These are phyloP conservation scores for Diacarnus erythraeanus DNA, from an alignment of 37 sponge, comb jelly and placozoan genomes.

Conservation along the genomic window DNA sequence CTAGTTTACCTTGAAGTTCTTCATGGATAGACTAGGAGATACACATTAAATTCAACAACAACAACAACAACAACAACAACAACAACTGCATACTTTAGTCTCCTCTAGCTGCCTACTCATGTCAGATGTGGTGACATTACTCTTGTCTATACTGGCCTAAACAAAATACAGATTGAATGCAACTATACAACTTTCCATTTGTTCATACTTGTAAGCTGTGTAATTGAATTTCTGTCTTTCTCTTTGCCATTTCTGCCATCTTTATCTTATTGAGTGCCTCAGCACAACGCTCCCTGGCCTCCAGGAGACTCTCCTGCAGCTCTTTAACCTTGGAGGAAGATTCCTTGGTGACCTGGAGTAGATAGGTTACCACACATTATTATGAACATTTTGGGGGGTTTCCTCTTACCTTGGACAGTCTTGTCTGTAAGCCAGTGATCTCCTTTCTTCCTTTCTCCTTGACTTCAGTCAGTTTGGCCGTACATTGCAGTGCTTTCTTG, in stretches of 20 bases:
- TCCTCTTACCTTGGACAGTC: slow-evolving; percentile 33
- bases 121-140: not conserved
- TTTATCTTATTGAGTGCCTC: slow-evolving; percentile 22
- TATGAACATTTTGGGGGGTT: not conserved
- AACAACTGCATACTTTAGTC: not conserved
- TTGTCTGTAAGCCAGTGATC: slow-evolving; percentile 32
- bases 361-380: not conserved
- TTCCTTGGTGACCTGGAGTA: slow-evolving; percentile 48
- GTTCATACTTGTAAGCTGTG: slow-evolving; percentile 23
- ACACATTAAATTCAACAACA: not conserved
- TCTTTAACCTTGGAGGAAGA: slow-evolving; percentile 21
- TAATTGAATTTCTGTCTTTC: slow-evolving; percentile 2
- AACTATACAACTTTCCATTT: not conserved
- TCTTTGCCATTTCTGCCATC: slow-evolving; percentile 14
- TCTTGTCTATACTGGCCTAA: not conserved
- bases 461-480: slow-evolving; percentile 38
- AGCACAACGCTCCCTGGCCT: slow-evolving; percentile 6
- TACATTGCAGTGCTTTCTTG: slow-evolving; percentile 35
- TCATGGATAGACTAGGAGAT: not conserved
- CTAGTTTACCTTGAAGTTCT: not conserved
- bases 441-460: slow-evolving; percentile 57
- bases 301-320: slow-evolving; percentile 32
- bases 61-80: not conserved
- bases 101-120: not conserved
- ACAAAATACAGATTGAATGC: not conserved